Evolutionary conservation across 2,888 invertebrate genomes (phyloP), one percentile per base, ranked within the genome.

Genomic region (Lamellibrachia satsuma): DNA sequence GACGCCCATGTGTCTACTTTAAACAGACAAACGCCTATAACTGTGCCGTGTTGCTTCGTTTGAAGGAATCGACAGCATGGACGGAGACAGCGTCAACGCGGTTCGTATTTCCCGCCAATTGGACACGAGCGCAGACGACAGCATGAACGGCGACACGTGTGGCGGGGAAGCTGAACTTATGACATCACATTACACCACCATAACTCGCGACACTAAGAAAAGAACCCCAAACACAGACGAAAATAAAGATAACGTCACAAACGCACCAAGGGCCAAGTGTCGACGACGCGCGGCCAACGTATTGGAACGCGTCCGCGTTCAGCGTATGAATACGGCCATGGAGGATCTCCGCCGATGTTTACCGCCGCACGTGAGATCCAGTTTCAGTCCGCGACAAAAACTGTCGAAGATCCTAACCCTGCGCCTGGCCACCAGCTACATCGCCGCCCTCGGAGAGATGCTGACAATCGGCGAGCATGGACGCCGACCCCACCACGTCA

Each of bases 331-430:
- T n/a, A 6, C 75, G 22, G 75, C 75, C 75, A 75, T 75, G 75
- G 75, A 75, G 75, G 75, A 75, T 6, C 75, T 75, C 6, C 75
- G 75, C 22, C 75, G 75, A 22, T 22, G 75, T 75, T n/a, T 75
- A n/a, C 75, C 75, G 75, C 75, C 75, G 75, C 75, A 75, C 75
- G 75, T 75, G 22, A 75, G n/a, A n/a, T 22, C 75, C 15, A 75
- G 75, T 75, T 75, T 75, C 75, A 75, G 75, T 75, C 75, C 75
- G 75, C 75, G 75, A 15, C 75, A 75, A n/a, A 75, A 75, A 22
- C 75, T 75, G 22, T 75, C 75, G 75, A 75, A 75, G 75, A 75
- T 75, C 75, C 22, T 75, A 75, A 75, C 75, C 15, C 22, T 75
- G 75, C 75, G 75, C 4, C 75, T 75, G 22, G 75, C 75, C 75